Evolutionary conservation across 1,140 invertebrate species (phyloP), one percentile per base, ranked within the genome.

Genomic region (Sinella curviseta): DNA sequence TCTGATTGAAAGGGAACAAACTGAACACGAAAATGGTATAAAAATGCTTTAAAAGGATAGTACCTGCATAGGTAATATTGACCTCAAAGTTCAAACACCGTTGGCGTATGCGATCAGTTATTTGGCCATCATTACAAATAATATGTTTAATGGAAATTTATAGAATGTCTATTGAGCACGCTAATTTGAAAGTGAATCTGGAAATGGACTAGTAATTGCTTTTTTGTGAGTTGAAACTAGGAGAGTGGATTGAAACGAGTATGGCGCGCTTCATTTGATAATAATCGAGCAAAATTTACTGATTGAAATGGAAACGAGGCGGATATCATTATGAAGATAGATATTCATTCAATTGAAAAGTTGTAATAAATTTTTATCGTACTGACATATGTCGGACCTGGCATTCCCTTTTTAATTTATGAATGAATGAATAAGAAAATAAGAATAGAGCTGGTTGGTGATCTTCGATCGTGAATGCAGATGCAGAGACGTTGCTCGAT

Each of bases 1-100:
- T 12, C 57, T 48, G 57, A 60, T 60, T 60, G 57, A 60, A 60
- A 60, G 57, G 8, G 57, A 60, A 26, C 57, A 60, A n/a, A n/a
- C 4, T 60, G 57, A 60, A 60, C 57, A 60, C 57, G 57, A 60
- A 60, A 26, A n/a, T 3, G 57, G 39, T 48, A 48, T 48, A 12
- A 48, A 48, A 48, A 48, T 48, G 39, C 39, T 48, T 20, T 8
- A 48, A 48, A 48, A 48, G 39, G 39, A n/a, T n/a, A 48, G 39
- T 48, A 20, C 39, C 8, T 48, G 8, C 39, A 48, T 48, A 8
- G 39, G 8, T 48, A 20, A 60, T 60, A n/a, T 60, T 60, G 24
- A 60, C 57, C 57, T 26, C 24, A n/a, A 48, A 48, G 39, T 48
- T 48, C 39, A 48, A 48, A 20, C 39, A 48, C 39, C 39, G 39